Evolutionary conservation across 1,140 invertebrate species (phyloP), one percentile per base, ranked within the genome.

Genomic region (Diorhabda sublineata): DNA sequence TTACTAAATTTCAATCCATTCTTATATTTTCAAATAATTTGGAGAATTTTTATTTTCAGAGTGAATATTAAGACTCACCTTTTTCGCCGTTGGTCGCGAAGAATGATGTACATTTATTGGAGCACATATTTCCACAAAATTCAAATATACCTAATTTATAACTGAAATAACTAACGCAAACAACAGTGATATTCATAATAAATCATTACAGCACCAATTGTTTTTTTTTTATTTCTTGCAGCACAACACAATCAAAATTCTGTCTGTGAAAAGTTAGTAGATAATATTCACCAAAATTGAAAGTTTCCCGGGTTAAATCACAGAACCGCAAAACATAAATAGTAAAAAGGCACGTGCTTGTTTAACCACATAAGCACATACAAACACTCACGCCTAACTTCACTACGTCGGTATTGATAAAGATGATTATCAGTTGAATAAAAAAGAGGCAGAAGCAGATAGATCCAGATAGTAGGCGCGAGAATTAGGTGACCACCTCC

Each of bases 401-500:
- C 26, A 26, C 26, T 26, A 26, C 26, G 26, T 26, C 26, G 26
- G 26, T 26, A 26, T 26, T 26, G 26, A 26, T 26, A 26, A 26
- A 26, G 26, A 26, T 26, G 26, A 26, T 26, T 26, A 26, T 26
- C 26, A 26, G 26, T 26, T 26, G 26, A 26, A 26, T 26, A 26
- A 26, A 26, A 26, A 26, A 26, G 26, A 26, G 47, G 47, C 6
- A 52, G 47, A 52, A n/a, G 47, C 47, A 11, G 42, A 7, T 61
- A 62, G 44, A 44, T 45, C 44, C 61, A 62, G 61, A 52, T 52
- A 52, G 43, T 62, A 43, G 61, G 42, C 61, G 61, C 6, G 42
- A 44, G 42, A 62, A 62, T 62, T 62, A n/a, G 61, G 67, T 69
- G 72, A 71, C 72, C 72, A 71, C 59, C 69, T 66, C 64, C 63